Evolutionary conservation across 2,888 invertebrate species (phyloP).

Genomic region (Monopis laevigella): DNA sequence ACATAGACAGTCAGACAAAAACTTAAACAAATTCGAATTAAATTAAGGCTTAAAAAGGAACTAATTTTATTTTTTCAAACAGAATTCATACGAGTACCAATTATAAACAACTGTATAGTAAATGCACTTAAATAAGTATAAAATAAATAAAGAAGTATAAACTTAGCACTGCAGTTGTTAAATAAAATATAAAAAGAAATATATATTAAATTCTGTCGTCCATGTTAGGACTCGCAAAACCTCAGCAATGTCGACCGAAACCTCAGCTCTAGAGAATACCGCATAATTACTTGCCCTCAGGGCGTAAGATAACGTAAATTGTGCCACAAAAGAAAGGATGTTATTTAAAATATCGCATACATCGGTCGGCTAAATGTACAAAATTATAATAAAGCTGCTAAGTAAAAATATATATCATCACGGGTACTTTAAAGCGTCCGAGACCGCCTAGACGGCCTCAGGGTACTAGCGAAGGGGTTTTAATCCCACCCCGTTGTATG

Average conservation of each 20-base stretch:
- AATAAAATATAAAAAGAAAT: background rate
- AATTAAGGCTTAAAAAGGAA: too few species aligned
- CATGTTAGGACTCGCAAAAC: background rate
- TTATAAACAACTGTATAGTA: background rate
- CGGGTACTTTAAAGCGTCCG: too few species aligned
- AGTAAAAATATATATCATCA: too few species aligned
- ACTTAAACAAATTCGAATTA: too few species aligned
- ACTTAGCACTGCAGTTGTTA: background rate
- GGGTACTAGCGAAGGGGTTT: too few species aligned
- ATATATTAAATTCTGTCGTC: background rate
- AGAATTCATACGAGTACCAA: too few species aligned
- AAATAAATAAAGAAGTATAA: background rate
- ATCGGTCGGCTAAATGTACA: too few species aligned
- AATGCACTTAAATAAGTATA: background rate
- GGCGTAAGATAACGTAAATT: conserved; percentile 11
- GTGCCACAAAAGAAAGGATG: conserved; percentile 1
- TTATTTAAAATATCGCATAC: background rate
- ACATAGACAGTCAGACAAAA: too few species aligned
- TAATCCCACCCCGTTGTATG: too few species aligned
- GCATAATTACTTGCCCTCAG: conserved; percentile 10
- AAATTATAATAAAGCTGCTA: too few species aligned
- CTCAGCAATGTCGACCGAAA: conserved; percentile 8
- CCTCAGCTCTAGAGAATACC: conserved; percentile 10
- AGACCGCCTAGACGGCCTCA: too few species aligned
- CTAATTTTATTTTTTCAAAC: too few species aligned